These are phyloP conservation scores for Siniperca knerii DNA, from an alignment of 2,113 vertebrate genomes.

Conservation along the genomic window DNA sequence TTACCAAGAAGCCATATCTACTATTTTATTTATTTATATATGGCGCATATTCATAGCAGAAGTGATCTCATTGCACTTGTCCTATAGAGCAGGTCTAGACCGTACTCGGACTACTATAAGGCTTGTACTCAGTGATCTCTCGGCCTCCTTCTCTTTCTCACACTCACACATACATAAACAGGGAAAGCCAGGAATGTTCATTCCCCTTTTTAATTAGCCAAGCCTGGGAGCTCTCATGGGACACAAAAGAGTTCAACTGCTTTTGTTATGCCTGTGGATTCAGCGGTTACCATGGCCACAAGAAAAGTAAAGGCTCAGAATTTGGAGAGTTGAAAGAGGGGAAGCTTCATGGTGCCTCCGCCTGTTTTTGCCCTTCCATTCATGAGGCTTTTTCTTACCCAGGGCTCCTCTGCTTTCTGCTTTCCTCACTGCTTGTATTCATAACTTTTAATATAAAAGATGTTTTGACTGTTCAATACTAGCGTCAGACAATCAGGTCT, in stretches of 20 bases:
- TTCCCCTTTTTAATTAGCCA: conserved; percentile 65
- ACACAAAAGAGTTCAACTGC: conserved; percentile 71
- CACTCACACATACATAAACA: conserved; percentile 25
- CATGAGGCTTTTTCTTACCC: conserved; percentile 22
- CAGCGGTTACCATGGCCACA: conserved; percentile 71
- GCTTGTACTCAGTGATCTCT: conserved; percentile 22
- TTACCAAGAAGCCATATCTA: not conserved
- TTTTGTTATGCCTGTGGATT: conserved; percentile 69
- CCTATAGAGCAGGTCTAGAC: too few relatives aligned
- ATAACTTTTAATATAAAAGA: conserved; percentile 17
- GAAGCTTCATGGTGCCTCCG: conserved; percentile 58
- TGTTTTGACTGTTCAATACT: conserved; percentile 24
- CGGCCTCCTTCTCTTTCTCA: conserved; percentile 1
- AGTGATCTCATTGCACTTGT: too few relatives aligned
- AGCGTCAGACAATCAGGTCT: not conserved
- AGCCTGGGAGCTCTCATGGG: conserved; percentile 59
- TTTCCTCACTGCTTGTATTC: conserved; percentile 7
- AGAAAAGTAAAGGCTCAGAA: conserved; percentile 65
- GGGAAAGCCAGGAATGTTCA: conserved; percentile 59
- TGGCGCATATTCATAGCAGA: too few relatives aligned
- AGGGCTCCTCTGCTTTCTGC: conserved; percentile 6
- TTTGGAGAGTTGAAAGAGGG: conserved; percentile 66
- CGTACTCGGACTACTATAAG: not conserved
- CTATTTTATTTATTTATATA: too few relatives aligned
- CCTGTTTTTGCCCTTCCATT: conserved; percentile 44